Evolutionary conservation across 2,888 invertebrate genomes (phyloP).

Genomic region (Oligia strigilis): DNA sequence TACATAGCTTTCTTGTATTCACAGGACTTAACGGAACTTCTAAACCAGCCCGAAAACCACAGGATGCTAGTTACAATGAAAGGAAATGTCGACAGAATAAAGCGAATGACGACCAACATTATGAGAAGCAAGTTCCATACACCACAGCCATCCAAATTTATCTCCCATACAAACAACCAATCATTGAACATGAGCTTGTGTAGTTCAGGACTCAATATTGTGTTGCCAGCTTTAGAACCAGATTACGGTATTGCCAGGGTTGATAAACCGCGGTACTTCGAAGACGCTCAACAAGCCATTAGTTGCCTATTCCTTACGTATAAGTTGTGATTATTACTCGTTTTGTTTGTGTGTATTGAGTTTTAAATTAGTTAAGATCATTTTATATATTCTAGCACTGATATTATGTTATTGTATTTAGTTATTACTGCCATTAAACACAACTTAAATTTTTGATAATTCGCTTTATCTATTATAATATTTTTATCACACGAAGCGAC

Average conservation of each 20-base stretch:
- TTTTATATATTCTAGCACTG: conserved; percentile 45
- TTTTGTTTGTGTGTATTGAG: conserved; percentile 33
- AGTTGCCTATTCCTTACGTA: conserved; percentile 82
- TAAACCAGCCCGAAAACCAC: conserved; percentile 82
- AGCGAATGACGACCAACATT: conserved; percentile 79
- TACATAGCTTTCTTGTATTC: background rate
- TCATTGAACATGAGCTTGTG: conserved; percentile 72
- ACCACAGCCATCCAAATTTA: conserved; percentile 74
- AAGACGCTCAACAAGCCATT: conserved; percentile 85
- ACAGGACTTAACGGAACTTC: conserved; percentile 82
- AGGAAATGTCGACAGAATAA: conserved; percentile 79
- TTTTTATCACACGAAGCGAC: background rate
- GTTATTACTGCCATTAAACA: conserved; percentile 4
- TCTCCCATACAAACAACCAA: conserved; percentile 74
- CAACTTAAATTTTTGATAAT: background rate
- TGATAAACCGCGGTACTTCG: conserved; percentile 84
- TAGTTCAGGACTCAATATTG: conserved; percentile 57
- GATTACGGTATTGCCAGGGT: conserved; percentile 84
- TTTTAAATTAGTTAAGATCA: conserved; percentile 35
- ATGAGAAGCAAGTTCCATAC: conserved; percentile 75
- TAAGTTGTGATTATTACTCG: conserved; percentile 73
- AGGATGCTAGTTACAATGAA: conserved; percentile 83
- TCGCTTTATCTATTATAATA: background rate
- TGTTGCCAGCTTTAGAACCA: conserved; percentile 82
- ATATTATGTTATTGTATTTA: conserved; percentile 40